These are phyloP conservation scores for Eufriesea mexicana DNA, from an alignment of 1,140 invertebrate genomes.

Conservation along the genomic window DNA sequence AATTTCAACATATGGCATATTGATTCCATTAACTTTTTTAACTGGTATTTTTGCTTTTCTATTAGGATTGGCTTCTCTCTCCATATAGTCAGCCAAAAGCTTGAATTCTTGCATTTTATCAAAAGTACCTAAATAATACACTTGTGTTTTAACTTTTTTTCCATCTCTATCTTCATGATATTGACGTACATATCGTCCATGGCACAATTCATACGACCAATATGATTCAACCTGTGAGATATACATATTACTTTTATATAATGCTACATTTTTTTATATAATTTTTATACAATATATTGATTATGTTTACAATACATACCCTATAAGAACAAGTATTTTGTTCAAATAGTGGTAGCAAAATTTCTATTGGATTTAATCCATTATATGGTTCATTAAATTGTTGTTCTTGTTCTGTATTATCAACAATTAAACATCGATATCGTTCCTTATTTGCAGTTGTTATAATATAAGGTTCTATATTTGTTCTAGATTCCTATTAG, in stretches of 20 bases:
- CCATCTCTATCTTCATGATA: slow-evolving; percentile 97
- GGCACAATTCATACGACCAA: slow-evolving; percentile 99
- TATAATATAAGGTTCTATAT: slow-evolving; percentile 82
- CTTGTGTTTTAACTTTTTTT: slow-evolving; percentile 90
- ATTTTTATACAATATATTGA: background rate
- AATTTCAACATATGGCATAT: slow-evolving; percentile 92
- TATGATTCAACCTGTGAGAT: slow-evolving; percentile 93
- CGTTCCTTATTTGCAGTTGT: slow-evolving; percentile 87
- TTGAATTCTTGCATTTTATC: slow-evolving; percentile 82
- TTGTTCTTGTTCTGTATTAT: slow-evolving; percentile 84
- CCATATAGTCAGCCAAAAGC: slow-evolving; percentile 82
- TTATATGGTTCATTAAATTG: slow-evolving; percentile 84
- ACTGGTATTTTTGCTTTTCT: slow-evolving; percentile 82
- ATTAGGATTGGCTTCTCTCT: slow-evolving; percentile 81
- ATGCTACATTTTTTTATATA: no score
- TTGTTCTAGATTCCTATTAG: slow-evolving; percentile 81
- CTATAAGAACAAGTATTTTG: slow-evolving; percentile 92
- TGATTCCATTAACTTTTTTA: slow-evolving; percentile 93
- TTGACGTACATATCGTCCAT: slow-evolving; percentile 94
- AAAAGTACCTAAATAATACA: slow-evolving; percentile 92
- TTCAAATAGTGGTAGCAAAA: slow-evolving; percentile 89
- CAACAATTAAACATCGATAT: slow-evolving; percentile 90
- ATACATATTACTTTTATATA: slow-evolving; percentile 24
- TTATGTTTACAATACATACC: slow-evolving; percentile 76
- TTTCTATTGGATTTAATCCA: slow-evolving; percentile 88